phyloP scores from a whole-genome alignment of 2,888 invertebrate genomes.

The Papilio elwesi region DNA sequence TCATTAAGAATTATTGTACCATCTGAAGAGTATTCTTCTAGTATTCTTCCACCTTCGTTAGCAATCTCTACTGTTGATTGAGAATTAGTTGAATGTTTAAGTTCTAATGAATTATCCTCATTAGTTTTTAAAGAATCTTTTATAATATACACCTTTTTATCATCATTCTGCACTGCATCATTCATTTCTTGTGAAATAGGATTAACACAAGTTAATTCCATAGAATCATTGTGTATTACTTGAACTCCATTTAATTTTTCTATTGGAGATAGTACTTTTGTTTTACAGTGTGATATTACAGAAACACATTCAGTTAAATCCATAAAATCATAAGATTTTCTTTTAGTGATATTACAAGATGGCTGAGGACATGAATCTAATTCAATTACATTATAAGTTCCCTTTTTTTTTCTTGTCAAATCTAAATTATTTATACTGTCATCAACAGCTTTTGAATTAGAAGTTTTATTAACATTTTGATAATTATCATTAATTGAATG shows the following conservation, averaged over 20 bases:
- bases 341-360: slow-evolving; percentile 39
- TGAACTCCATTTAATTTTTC: slow-evolving; percentile 54
- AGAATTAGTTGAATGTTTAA: not conserved
- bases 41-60: not conserved
- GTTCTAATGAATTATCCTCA: not conserved
- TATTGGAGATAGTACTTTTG: slow-evolving; percentile 43
- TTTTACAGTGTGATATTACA: slow-evolving; percentile 43
- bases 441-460: slow-evolving; percentile 41
- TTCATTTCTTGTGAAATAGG: slow-evolving; percentile 47
- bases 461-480: not conserved
- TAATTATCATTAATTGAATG: slow-evolving; percentile 9
- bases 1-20: slow-evolving; percentile 14
- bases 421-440: slow-evolving; percentile 40
- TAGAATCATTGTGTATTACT: slow-evolving; percentile 63
- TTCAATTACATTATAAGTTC: slow-evolving; percentile 19
- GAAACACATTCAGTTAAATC: slow-evolving; percentile 62
- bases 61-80: not conserved
- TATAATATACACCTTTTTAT: not conserved
- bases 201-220: slow-evolving; percentile 71
- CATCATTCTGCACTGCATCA: slow-evolving; percentile 15
- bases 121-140: not conserved
- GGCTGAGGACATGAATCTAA: not conserved
- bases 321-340: slow-evolving; percentile 52
- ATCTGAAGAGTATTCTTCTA: not conserved
- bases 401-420: slow-evolving; percentile 36